These are phyloP conservation scores for Lordiphosa andalusiaca DNA, from an alignment of 2,888 invertebrate genomes.

Conservation along the genomic window DNA sequence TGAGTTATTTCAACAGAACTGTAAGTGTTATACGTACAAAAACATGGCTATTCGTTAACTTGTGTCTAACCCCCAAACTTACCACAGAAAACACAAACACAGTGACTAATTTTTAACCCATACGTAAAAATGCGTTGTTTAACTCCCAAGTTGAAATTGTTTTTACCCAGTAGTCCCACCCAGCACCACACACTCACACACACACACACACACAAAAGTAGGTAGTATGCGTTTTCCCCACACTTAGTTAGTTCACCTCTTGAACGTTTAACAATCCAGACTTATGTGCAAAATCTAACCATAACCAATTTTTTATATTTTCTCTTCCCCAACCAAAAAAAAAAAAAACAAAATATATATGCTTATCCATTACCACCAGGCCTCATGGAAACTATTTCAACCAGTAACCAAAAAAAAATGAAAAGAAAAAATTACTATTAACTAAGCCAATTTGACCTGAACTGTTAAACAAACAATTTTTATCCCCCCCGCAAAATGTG, in stretches of 20 bases:
- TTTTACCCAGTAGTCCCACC: slow-evolving; percentile 29
- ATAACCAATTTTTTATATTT: slow-evolving; percentile 54
- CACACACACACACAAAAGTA: slow-evolving; percentile 39
- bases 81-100: slow-evolving; percentile 16
- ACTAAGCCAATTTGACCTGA: slow-evolving; percentile 65
- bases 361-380: slow-evolving; percentile 67
- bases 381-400: slow-evolving; percentile 78
- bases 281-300: slow-evolving; percentile 53
- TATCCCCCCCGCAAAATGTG: slow-evolving; percentile 25
- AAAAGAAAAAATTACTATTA: slow-evolving; percentile 56
- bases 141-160: slow-evolving; percentile 33
- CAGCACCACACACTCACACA: slow-evolving; percentile 30
- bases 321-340: slow-evolving; percentile 38
- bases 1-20: slow-evolving; percentile 47
- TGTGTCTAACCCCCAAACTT: slow-evolving; percentile 11
- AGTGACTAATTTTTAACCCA: slow-evolving; percentile 12
- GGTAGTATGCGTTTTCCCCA: slow-evolving; percentile 46
- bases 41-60: slow-evolving; percentile 17
- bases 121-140: slow-evolving; percentile 29
- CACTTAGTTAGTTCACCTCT: slow-evolving; percentile 12
- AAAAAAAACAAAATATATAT: slow-evolving; percentile 31
- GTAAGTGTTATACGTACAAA: slow-evolving; percentile 52
- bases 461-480: slow-evolving; percentile 39
- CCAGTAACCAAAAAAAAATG: slow-evolving; percentile 56
- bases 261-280: slow-evolving; percentile 43